Conservation (phyloP, 2,113 vertebrate species). For the Istiophorus platypterus region DNA sequence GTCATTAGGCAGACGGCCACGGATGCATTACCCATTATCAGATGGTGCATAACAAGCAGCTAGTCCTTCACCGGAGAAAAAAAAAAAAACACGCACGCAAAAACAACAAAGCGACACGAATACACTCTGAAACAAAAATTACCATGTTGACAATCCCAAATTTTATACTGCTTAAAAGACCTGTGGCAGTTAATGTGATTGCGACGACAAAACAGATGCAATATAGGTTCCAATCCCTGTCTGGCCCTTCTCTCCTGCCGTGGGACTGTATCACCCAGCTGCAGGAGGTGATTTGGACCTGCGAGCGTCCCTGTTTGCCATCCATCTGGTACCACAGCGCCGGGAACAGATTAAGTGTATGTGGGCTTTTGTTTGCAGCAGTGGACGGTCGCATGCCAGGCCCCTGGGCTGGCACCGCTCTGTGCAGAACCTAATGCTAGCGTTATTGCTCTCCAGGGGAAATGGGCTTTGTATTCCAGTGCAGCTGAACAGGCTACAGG, state of each 20-base stretch:
- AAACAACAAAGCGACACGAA: conserved; percentile 30
- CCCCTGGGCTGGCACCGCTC: conserved; percentile 62
- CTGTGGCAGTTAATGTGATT: not conserved
- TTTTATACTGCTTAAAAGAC: conserved; percentile 13
- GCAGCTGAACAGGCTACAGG: conserved; percentile 57
- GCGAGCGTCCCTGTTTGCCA: conserved; percentile 60
- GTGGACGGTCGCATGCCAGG: conserved; percentile 56
- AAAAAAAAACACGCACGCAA: not conserved
- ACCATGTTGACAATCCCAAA: not conserved
- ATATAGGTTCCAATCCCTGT: conserved; percentile 18
- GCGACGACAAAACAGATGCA: not conserved
- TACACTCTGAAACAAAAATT: not conserved
- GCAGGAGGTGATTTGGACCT: conserved; percentile 74
- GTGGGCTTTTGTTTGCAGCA: conserved; percentile 59
- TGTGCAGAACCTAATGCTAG: conserved; percentile 49
- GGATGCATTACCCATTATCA: conserved; percentile 48
- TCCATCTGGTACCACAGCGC: conserved; percentile 73
- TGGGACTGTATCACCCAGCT: conserved; percentile 69
- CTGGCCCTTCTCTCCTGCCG: not conserved
- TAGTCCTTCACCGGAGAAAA: not conserved
- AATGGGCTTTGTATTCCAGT: conserved; percentile 48
- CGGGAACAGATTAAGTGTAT: conserved; percentile 54
- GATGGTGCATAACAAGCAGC: conserved; percentile 48
- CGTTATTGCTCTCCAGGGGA: conserved; percentile 57
- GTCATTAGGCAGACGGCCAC: conserved; percentile 64